phyloP scores from a whole-genome alignment of 1,140 invertebrate genomes.

The Cydia amplana region DNA sequence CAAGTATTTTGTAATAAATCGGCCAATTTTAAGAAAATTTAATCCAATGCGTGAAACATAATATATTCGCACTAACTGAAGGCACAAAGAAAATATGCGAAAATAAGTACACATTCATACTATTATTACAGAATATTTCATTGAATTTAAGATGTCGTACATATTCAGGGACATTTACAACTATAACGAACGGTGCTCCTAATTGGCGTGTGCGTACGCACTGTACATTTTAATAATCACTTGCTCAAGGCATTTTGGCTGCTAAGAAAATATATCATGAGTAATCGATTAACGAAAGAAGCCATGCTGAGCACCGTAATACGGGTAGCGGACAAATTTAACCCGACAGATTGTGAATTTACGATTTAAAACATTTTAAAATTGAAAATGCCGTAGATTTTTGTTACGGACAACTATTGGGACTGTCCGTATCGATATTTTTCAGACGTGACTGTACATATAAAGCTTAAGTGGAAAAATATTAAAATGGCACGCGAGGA shows the following conservation, averaged over 20 bases:
- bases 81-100: background rate
- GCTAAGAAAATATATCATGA: slow-evolving; percentile 26
- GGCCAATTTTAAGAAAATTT: background rate
- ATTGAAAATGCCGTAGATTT: no score
- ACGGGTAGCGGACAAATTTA: slow-evolving; percentile 7
- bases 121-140: slow-evolving; percentile 24
- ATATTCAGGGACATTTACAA: slow-evolving; percentile 27
- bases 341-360: background rate
- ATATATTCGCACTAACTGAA: background rate
- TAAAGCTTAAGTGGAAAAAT: no score
- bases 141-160: slow-evolving; percentile 21
- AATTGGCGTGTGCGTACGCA: slow-evolving; percentile 18
- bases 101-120: background rate
- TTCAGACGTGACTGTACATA: no score
- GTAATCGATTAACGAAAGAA: slow-evolving; percentile 24
- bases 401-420: no score
- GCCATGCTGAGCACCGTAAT: slow-evolving; percentile 8
- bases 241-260: slow-evolving; percentile 21
- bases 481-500: no score
- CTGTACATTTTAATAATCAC: slow-evolving; percentile 30
- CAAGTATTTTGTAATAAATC: background rate
- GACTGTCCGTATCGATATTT: no score
- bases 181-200: slow-evolving; percentile 15
- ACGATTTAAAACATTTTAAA: background rate
- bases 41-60: no score